These are phyloP conservation scores for Ashinkailepas kermadecensis DNA, from an alignment of 2,888 invertebrate genomes.

Conservation along the genomic window DNA sequence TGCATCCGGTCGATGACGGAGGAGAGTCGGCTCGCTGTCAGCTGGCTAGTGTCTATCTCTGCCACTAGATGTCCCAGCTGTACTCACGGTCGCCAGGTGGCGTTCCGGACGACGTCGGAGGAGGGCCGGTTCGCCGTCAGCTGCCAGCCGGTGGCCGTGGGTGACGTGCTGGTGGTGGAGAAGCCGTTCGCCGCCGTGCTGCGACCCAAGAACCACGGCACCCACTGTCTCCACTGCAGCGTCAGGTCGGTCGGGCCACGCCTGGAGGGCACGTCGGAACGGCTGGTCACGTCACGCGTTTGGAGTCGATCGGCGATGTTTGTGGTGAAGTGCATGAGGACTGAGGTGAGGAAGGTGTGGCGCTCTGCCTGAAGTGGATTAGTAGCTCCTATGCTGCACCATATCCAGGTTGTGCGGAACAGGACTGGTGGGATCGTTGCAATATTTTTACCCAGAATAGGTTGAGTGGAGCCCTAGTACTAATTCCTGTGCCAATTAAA, in stretches of 20 bases:
- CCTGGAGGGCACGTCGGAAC: no score
- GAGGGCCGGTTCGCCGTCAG: conserved; percentile 66
- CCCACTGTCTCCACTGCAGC: conserved; percentile 74
- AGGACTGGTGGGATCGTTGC: no score
- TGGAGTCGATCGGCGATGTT: no score
- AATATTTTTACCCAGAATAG: no score
- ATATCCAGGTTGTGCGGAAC: no score
- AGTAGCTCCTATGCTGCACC: no score
- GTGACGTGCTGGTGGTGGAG: conserved; percentile 64
- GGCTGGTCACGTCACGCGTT: no score
- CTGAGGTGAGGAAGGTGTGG: no score
- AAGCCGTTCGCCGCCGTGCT: conserved; percentile 65
- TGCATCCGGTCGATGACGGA: conserved; percentile 46
- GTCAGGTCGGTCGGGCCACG: conserved; percentile 49
- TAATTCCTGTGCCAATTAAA: no score
- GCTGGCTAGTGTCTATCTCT: conserved; percentile 41
- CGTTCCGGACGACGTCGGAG: conserved; percentile 45
- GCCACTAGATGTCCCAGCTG: conserved; percentile 41
- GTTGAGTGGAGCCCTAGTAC: no score
- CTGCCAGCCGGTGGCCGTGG: conserved; percentile 57
- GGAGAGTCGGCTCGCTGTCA: conserved; percentile 63
- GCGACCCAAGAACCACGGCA: conserved; percentile 62
- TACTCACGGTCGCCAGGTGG: conserved; percentile 47
- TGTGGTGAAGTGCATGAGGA: no score
- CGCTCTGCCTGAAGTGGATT: no score